Base-by-base conservation (phyloP, 1,140 invertebrate genomes). In the Lepidotrigona ventralis region DNA sequence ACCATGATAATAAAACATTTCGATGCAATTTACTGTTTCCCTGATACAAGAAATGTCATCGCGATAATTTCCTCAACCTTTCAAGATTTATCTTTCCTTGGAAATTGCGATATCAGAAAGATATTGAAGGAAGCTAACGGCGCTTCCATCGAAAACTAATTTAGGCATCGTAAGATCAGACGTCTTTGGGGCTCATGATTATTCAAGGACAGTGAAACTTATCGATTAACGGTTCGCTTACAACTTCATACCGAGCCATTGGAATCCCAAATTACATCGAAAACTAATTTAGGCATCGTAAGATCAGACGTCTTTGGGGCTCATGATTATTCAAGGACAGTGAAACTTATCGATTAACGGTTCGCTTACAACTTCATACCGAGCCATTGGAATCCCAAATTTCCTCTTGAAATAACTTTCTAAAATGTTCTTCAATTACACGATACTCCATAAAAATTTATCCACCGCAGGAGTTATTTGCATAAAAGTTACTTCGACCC, bases 301-400 rank as follows among this genome's bases (percentile, higher is more conserved):
- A 53, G 46, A 66, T 66, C 75, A 6, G 29, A 53, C n/a, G 17
- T 39, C 74, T 51, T 76, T 46, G 39, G 4, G 15, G 23, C 58
- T 54, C 56, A 63, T 63, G 74, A 63, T 76, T 76, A 76, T 76
- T 76, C 74, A 76, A 15, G 74, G 74, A 51, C 58, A 51, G 56
- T n/a, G 73, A 75, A 60, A 63, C 21, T 76, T 46, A 76, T 76
- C 29, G 74, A 76, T 76, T 63, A 63, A 76, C 58, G 21, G 14
- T n/a, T 26, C 23, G 39, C 74, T n/a, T 63, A 39, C 19, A 64
- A 63, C 17, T 63, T 63, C 63, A 76, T n/a, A 73, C 21, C 53
- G 14, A 21, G 17, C 2, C 26, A 4, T 29, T 8, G 21, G 71
- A 29, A 73, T 56, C 14, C 51, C 19, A 73, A 56, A 29, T 21